Base-by-base conservation (phyloP, 2,888 invertebrate species). In the Strigamia crassipes region DNA sequence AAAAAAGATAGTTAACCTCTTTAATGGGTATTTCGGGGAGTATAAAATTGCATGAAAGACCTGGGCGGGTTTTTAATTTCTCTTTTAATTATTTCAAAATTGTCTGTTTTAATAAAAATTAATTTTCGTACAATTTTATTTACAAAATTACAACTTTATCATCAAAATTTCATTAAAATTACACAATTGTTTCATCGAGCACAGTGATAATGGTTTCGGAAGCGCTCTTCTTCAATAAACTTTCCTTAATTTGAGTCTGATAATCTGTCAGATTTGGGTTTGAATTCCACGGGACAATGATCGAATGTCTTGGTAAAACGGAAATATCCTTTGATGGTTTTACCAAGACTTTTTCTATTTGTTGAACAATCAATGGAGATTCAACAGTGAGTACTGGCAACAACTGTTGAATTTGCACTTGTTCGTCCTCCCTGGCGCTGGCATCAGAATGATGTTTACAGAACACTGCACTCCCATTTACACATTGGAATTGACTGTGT, bases 381-480 rank as follows among this genome's bases (percentile, higher is more conserved):
- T 56, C 56, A 56, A 56, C 18, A n/a, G 56, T 56, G 56, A 56
- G 56, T 18, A 56, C 18, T n/a, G 56, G 56, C 18, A 56, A 18
- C 56, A 56, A 56, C 56, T 56, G 56, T 56, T 56, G 56, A 56
- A 56, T 56, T 56, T 56, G 15, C 56, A 56, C 56, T 56, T 56
- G n/a, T 5, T 56, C 56, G 21, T 56, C 56, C 18, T 56, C 56
- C 18, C n/a, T 56, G 56, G 21, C 18, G 18, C n/a, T 56, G 56
- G 56, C 18, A 56, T 9, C 21, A 18, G 56, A 9, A 18, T 18
- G n/a, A 18, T 56, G 56, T 56, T 56, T 73, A 27, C 31, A 73
- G 15, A 31, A 27, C 23, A 31, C 31, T 15, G 73, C 73, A 31
- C 31, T 31, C 31, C 73, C 73, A 27, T 73, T 73, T 31, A n/a